A percentile compares a stretch with the other conserved stretches of the same genome.
Evolutionary conservation across 2,888 invertebrate genomes (phyloP).

Genomic region (Cantharis nigra): DNA sequence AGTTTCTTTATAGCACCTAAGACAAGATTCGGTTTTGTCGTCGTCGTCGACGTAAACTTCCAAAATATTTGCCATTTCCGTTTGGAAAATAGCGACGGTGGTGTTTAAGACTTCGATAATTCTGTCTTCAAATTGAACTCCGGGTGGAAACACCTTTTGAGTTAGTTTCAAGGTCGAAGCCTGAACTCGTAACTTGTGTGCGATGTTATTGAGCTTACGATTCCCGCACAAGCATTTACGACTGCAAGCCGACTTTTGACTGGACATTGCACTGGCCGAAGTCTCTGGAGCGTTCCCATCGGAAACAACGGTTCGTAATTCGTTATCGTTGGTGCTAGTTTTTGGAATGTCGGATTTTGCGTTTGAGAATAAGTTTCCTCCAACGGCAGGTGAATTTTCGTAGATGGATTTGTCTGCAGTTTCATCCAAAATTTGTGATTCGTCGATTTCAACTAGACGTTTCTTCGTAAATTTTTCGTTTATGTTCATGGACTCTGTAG

Average conservation of each 20-base stretch:
- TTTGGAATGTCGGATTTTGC: not conserved
- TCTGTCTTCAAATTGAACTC: slow-evolving; percentile 10
- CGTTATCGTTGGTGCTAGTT: not conserved
- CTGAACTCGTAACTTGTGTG: slow-evolving; percentile 5
- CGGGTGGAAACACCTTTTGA: not conserved
- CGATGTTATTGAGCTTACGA: not conserved
- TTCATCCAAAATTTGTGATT: not conserved
- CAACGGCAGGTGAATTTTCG: not conserved
- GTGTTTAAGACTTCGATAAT: slow-evolving; percentile 12
- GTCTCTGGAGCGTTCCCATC: not conserved
- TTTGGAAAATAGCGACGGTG: slow-evolving; percentile 13
- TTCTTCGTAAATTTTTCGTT: not conserved
- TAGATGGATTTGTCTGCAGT: no score
- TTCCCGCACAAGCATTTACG: not conserved
- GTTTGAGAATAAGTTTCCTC: not conserved
- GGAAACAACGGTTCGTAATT: not conserved
- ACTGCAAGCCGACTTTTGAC: not conserved
- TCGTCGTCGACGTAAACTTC: slow-evolving; percentile 1
- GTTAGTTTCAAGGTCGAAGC: slow-evolving; percentile 8
- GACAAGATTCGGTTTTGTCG: not conserved
- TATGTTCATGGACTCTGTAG: not conserved
- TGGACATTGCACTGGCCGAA: not conserved
- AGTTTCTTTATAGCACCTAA: not conserved
- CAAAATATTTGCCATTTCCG: slow-evolving; percentile 19
- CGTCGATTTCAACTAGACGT: not conserved